Percentiles rank a stretch among this genome's conserved stretches.
These are phyloP conservation scores for Ammodytes marinus DNA, from an alignment of 2,113 vertebrate genomes.

Conservation along the genomic window DNA sequence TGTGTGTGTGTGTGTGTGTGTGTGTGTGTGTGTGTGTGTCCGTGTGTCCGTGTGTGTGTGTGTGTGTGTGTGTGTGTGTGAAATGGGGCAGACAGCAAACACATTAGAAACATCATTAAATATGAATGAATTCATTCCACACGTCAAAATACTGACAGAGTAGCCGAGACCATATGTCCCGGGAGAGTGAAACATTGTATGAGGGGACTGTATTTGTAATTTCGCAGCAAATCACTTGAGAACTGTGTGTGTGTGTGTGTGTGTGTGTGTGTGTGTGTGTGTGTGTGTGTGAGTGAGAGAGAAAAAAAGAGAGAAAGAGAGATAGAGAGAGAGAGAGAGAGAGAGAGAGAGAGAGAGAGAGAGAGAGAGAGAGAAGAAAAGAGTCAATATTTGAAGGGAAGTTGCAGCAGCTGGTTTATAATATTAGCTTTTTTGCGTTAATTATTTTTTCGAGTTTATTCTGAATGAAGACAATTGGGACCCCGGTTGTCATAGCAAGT, in stretches of 20 bases:
- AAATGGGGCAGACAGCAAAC: conserved; percentile 47
- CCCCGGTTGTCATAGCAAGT: neutral
- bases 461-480: conserved; percentile 1
- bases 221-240: conserved; percentile 37
- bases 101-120: conserved; percentile 66
- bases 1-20: conserved; percentile 1
- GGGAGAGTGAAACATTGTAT: neutral
- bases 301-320: too few relatives aligned
- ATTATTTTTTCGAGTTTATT: conserved; percentile 33
- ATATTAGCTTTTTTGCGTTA: conserved; percentile 17
- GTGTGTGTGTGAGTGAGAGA: too few relatives aligned
- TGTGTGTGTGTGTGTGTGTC: too few relatives aligned
- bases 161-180: conserved; percentile 25
- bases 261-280: too few relatives aligned
- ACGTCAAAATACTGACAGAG: conserved; percentile 64
- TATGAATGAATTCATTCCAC: conserved; percentile 66
- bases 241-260: too few relatives aligned
- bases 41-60: too few relatives aligned
- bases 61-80: too few relatives aligned
- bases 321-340: too few relatives aligned
- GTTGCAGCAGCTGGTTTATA: conserved; percentile 14
- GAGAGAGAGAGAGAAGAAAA: too few relatives aligned
- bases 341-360: too few relatives aligned
- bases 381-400: conserved; percentile 43
- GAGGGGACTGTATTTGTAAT: neutral